Evolutionary conservation across 2,113 vertebrate genomes (phyloP), one percentile per base, ranked within the genome.

Genomic region (Myotis lucifugus): DNA sequence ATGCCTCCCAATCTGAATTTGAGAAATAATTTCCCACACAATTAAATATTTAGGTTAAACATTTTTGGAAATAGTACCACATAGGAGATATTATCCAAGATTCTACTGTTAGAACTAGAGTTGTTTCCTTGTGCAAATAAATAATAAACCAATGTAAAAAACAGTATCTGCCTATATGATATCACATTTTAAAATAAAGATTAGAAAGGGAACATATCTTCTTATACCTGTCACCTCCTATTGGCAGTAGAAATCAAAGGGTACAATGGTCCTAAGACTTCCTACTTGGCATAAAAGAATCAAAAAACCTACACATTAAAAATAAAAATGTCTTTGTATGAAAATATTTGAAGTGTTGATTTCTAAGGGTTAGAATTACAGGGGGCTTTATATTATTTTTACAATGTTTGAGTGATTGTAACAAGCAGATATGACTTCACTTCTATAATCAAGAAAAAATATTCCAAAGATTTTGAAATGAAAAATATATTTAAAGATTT

Each of bases 211-310:
- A 84, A 94, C 34, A 56, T n/a, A 56, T 81, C 8, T 56, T 72
- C 32, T 61, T 61, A 11, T 89, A 2, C 72, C 94, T 88, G 18
- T 78, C 46, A 21, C 74, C 13, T 84, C 56, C 27, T 64, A 50
- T 67, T n/a, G 59, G 77, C 17, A 93, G 66, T 61, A n/a, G 25
- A 93, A 83, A 76, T 8, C 46, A 86, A 95, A 66, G 48, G 4
- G 18, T n/a, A 54, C 86, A 85, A 70, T 8, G 87, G 25, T 14
- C n/a, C 40, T 90, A 19, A 19, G 70, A 23, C 37, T 72, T 56
- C 76, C 56, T 91, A 42, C 40, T 96, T 52, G 52, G 34, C 42
- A 83, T 79, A 37, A 94, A 94, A 93, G 25, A 95, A 2, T 83
- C 54, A 54, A 96, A 92, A 25, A 87, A 89, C 27, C 67, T 91